Evolutionary conservation across 2,113 vertebrate species (phyloP).

Genomic region (Syngnathus floridae): DNA sequence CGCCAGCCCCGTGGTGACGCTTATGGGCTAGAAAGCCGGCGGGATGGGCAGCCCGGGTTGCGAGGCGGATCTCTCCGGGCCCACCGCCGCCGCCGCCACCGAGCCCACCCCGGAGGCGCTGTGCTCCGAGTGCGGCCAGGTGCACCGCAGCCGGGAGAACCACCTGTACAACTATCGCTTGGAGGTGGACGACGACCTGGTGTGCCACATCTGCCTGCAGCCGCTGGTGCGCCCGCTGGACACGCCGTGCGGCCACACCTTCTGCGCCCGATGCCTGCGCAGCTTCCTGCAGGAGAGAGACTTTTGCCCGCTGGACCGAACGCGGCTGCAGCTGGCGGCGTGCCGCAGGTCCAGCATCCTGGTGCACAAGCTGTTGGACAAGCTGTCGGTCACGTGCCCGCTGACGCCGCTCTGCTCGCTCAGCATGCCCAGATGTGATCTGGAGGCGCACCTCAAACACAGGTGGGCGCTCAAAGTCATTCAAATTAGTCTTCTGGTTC

Average conservation of each 20-base stretch:
- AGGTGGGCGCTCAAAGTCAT: slow-evolving; percentile 70
- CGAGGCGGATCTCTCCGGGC: slow-evolving; percentile 72
- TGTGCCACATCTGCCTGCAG: slow-evolving; percentile 99
- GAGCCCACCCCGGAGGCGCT: slow-evolving; percentile 79
- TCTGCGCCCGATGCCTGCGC: slow-evolving; percentile 93
- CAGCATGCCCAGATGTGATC: slow-evolving; percentile 91
- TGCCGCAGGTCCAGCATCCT: slow-evolving; percentile 96
- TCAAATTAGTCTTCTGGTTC: no score
- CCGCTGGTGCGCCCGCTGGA: slow-evolving; percentile 92
- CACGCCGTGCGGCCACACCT: slow-evolving; percentile 97
- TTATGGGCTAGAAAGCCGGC: slow-evolving; percentile 63
- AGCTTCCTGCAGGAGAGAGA: slow-evolving; percentile 96
- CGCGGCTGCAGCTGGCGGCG: slow-evolving; percentile 85
- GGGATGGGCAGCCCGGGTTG: slow-evolving; percentile 84
- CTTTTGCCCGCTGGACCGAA: slow-evolving; percentile 93
- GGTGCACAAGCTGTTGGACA: slow-evolving; percentile 96
- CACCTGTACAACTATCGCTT: slow-evolving; percentile 96
- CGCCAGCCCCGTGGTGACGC: slow-evolving; percentile 49
- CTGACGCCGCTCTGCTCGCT: slow-evolving; percentile 82
- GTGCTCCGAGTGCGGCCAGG: slow-evolving; percentile 91
- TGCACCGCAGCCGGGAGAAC: slow-evolving; percentile 91
- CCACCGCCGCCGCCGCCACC: slow-evolving; percentile 71
- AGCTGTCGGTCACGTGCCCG: slow-evolving; percentile 87
- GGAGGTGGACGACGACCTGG: slow-evolving; percentile 94
- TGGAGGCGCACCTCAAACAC: slow-evolving; percentile 94